Evolutionary conservation across 2,113 vertebrate species (phyloP), one percentile per base, ranked within the genome.

Genomic region (Peucedramus taeniatus): DNA sequence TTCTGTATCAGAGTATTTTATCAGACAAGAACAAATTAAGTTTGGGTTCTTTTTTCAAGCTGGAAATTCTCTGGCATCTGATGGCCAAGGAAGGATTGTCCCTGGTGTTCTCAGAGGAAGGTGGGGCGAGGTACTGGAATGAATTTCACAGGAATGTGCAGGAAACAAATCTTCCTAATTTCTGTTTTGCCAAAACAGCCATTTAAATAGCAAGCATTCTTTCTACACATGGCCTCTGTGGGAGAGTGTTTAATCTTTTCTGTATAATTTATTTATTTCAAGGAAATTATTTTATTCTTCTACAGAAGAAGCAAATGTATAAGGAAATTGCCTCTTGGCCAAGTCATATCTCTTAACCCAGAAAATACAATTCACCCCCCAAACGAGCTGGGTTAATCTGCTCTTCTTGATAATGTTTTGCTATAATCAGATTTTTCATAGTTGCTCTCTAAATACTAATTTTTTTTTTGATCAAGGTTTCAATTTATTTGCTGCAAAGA

Each of bases 371-470:
- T 65, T 91, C 30, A 33, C 22, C 27, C 35, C 30, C n/a, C 3
- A 83, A 77, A 90, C 1, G 35, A 88, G 47, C n/a, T 63, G 35
- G 79, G 68, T 86, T 94, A 90, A 96, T 81, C 64, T 90, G 50
- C 30, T 92, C 9, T 9, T 85, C 42, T 59, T 90, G 47, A 51
- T 91, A 40, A 37, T 86, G 81, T 94, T 91, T 93, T 76, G 15
- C 51, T 83, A 1, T 83, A 71, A 88, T 92, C 76, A 83, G 68
- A 60, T 69, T 83, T 87, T 94, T 85, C 45, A 31, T 82, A 91
- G 74, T 61, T 96, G 59, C 26, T 93, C 26, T 91, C 81, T 91
- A 76, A 93, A 69, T 91, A 64, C n/a, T 89, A 61, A 68, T 85
- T 89, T 89, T 60, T 26, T 53, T 26, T 88, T 87, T 51, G 40